Percentiles rank a stretch among this genome's conserved stretches.
These are phyloP conservation scores for Saccopteryx bilineata DNA, from an alignment of 2,113 vertebrate species.

Conservation along the genomic window DNA sequence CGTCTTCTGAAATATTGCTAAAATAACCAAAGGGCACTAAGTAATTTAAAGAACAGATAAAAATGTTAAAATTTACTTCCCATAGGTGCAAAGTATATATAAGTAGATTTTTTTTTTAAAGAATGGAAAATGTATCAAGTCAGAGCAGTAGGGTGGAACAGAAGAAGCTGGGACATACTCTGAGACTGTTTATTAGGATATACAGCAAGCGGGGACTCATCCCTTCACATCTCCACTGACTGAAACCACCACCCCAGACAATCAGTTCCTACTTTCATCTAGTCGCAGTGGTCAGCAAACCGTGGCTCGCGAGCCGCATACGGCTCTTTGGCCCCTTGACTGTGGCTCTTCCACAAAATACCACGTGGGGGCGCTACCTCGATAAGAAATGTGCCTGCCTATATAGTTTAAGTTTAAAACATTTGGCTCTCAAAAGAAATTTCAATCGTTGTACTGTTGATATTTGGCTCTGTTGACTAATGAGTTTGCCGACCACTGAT, in stretches of 20 bases:
- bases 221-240: background rate
- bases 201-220: background rate
- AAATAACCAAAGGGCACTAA: background rate
- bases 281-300: background rate
- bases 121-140: slow-evolving; percentile 16
- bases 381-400: too few species aligned
- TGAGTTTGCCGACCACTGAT: too few species aligned
- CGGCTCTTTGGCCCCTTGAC: too few species aligned
- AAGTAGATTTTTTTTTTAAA: background rate
- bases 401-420: too few species aligned
- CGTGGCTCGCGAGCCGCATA: too few species aligned
- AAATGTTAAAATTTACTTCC: slow-evolving; percentile 9
- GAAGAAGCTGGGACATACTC: background rate
- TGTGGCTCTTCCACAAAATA: too few species aligned
- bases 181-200: background rate
- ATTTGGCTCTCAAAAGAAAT: too few species aligned
- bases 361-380: too few species aligned
- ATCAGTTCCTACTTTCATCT: background rate
- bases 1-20: background rate
- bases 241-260: background rate
- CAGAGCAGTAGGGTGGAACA: background rate
- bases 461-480: too few species aligned
- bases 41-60: slow-evolving; percentile 27
- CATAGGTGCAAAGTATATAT: background rate
- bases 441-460: too few species aligned